These are phyloP conservation scores for Melanostoma scalare DNA, from an alignment of 2,888 invertebrate genomes.

Conservation along the genomic window DNA sequence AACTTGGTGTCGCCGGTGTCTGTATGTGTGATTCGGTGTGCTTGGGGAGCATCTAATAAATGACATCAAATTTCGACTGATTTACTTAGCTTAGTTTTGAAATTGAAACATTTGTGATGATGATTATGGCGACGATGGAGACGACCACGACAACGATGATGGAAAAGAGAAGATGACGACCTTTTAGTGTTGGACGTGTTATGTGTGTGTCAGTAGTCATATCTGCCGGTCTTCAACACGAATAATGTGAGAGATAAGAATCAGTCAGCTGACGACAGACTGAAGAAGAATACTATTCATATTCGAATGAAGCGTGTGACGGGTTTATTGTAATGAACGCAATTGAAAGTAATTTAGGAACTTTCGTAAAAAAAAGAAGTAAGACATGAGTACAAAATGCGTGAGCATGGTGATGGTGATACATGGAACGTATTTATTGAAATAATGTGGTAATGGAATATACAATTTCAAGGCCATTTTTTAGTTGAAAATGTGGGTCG, in stretches of 20 bases:
- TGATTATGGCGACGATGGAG: conserved; percentile 76
- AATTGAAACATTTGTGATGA: conserved; percentile 67
- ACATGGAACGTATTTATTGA: conserved; percentile 20
- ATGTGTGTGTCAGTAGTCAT: conserved; percentile 16
- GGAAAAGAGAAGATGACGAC: conserved; percentile 61
- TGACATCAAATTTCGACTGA: conserved; percentile 71
- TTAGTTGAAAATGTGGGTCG: conserved; percentile 2
- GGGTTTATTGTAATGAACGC: conserved; percentile 59
- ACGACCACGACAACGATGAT: conserved; percentile 59
- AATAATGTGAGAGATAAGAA: conserved; percentile 44
- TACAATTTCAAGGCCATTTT: conserved; percentile 56
- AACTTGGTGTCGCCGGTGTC: conserved; percentile 1
- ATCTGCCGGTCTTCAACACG: conserved; percentile 15
- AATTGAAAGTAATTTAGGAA: conserved; percentile 70
- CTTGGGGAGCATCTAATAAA: conserved; percentile 55
- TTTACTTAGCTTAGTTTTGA: conserved; percentile 72
- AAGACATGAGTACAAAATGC: background rate
- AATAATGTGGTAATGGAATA: conserved; percentile 51
- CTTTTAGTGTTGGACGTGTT: conserved; percentile 36
- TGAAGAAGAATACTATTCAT: conserved; percentile 16
- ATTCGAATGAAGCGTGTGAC: conserved; percentile 36
- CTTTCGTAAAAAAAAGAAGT: conserved; percentile 25
- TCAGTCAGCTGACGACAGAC: conserved; percentile 8
- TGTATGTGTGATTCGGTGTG: conserved; percentile 15
- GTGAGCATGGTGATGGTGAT: conserved; percentile 17